Percentiles rank a stretch among this genome's conserved stretches.
Conservation (phyloP, 2,113 vertebrate genomes). For the Cavia aperea region DNA sequence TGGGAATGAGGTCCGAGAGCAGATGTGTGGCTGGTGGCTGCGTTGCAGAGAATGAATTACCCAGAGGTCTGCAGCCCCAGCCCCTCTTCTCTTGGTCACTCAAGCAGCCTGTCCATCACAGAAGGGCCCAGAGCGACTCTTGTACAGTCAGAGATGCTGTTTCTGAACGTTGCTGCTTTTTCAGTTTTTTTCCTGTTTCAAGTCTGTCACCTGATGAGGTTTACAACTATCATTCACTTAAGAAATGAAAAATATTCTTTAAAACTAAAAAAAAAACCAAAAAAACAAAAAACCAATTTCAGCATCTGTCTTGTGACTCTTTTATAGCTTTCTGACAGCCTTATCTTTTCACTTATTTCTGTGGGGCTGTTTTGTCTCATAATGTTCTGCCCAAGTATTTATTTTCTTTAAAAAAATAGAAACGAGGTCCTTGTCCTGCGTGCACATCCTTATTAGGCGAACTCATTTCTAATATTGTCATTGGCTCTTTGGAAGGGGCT, state of each 20-base stretch:
- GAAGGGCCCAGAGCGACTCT: neutral
- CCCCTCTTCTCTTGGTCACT: neutral
- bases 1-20: neutral
- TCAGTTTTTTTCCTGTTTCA: neutral
- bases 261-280: neutral
- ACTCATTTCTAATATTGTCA: neutral
- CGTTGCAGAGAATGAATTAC: fast-evolving
- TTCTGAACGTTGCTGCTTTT: neutral
- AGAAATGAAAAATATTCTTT: neutral
- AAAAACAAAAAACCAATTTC: neutral
- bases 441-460: slow-evolving; percentile 17
- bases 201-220: neutral
- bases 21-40: neutral
- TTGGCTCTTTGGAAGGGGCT: neutral
- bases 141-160: neutral
- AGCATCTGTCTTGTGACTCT: neutral
- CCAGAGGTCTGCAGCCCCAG: neutral
- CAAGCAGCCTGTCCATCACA: neutral
- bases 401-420: slow-evolving; percentile 38
- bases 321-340: slow-evolving; percentile 16
- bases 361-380: neutral
- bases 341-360: neutral
- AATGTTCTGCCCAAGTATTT: slow-evolving; percentile 61
- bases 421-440: neutral
- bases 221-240: neutral